Evolutionary conservation across 2,113 vertebrate species (phyloP).

Genomic region (Otolemur garnettii): DNA sequence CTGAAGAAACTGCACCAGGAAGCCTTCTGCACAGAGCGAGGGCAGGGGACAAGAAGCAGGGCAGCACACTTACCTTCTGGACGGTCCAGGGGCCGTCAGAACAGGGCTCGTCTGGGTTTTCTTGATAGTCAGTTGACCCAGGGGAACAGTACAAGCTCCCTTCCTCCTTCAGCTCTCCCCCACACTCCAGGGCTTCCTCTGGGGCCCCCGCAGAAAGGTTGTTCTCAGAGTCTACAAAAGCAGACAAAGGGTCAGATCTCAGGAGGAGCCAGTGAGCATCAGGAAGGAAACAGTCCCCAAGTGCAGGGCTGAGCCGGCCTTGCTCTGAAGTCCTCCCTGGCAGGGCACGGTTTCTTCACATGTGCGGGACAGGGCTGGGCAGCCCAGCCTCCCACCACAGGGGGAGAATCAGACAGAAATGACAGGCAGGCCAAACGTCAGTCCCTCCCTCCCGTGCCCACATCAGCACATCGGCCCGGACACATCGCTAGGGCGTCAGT

Average conservation of each 20-base stretch:
- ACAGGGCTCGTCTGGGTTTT: background rate
- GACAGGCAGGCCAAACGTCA: fast-evolving
- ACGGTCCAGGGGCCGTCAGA: background rate
- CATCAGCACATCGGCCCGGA: background rate
- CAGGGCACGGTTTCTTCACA: background rate
- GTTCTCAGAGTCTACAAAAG: constrained; percentile 29
- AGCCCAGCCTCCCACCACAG: background rate
- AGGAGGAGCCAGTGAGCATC: fast-evolving
- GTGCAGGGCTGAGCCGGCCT: too few species aligned
- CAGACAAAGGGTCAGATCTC: background rate
- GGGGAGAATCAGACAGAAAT: fast-evolving
- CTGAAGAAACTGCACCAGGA: background rate
- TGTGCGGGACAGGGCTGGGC: background rate
- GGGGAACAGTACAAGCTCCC: background rate
- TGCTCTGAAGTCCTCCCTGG: background rate
- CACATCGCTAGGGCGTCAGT: fast-evolving
- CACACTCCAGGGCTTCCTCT: constrained; percentile 35
- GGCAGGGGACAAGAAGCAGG: background rate
- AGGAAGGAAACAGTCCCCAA: fast-evolving
- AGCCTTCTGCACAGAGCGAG: fast-evolving
- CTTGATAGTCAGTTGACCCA: background rate
- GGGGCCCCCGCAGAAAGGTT: background rate
- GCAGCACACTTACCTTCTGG: constrained; percentile 17
- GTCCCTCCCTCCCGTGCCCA: fast-evolving
- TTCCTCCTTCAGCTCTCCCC: constrained; percentile 44